Evolutionary conservation across 2,797 vertebrate genomes (phyloP), one percentile per base, ranked within the genome.

Genomic region (Takifugu rubripes): DNA sequence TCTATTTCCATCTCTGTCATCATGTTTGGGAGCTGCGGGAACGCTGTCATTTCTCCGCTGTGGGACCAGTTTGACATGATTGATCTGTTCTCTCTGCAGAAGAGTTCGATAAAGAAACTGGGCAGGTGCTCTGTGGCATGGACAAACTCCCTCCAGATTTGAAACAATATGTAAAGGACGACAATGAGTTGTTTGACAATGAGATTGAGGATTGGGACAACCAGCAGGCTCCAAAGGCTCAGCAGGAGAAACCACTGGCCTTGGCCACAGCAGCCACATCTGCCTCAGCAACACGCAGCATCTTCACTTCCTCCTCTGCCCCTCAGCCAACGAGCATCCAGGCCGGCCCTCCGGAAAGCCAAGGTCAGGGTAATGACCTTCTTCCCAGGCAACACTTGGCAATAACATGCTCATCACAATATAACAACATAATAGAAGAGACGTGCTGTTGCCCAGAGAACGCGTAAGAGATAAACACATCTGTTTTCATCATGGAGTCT

Each of bases 71-170:
- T 3, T 11, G 3, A 36, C 9, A 1, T 14, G 6, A 4, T 7
- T 29, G 4, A 3, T 40, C 36, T 40, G 36, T 8, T 44, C n/a
- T 59, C 43, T 50, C 3, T 72, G 40, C 90, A 99, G 97, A 98
- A 72, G 95, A 98, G 62, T 96, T 96, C 65, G 95, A 96, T 83
- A 98, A 97, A 74, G 97, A 97, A 87, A 98, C 94, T 0, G 96
- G 95, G 0, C 97, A 98, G 83, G 83, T 94, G 40, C 90, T 97
- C 78, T 90, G 92, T 51, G 96, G 96, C 69, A 90, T 98, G 90
- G 95, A 98, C 87, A 98, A 95, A 0, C 84, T 99, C 3, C 97
- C 96, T n/a, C 89, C 91, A 0, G 97, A 98, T 83, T 90, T 99
- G 79, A 93, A 93, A 84, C 94, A 94, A 61, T 98, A 91, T 0